Conservation (phyloP, 1,140 invertebrate genomes). For the Steinernema khuongi region DNA sequence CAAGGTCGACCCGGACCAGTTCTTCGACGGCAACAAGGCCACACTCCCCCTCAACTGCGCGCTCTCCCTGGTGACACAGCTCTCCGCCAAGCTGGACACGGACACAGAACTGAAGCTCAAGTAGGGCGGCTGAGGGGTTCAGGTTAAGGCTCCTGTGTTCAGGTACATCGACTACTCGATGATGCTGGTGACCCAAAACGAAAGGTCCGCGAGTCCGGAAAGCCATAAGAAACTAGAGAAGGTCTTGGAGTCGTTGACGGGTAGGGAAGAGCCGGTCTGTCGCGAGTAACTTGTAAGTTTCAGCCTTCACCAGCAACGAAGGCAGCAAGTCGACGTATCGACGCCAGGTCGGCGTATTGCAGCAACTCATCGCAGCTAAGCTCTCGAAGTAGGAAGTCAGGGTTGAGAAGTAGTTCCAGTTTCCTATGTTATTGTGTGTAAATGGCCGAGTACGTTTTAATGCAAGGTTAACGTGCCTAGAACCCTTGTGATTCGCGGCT, state of each 20-base stretch:
- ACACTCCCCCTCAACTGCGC: constrained; percentile 76
- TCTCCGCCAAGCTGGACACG: constrained; percentile 75
- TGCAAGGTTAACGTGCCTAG: background rate
- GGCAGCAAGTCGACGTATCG: background rate
- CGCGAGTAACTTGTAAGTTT: background rate
- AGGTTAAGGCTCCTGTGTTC: background rate
- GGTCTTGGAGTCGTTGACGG: background rate
- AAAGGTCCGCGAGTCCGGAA: background rate
- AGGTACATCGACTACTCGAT: background rate
- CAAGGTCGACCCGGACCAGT: constrained; percentile 69
- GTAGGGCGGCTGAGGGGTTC: constrained; percentile 62
- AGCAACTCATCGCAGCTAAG: background rate
- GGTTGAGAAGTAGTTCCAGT: too few relatives aligned
- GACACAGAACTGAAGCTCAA: constrained; percentile 81
- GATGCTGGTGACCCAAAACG: background rate
- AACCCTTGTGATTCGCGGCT: background rate
- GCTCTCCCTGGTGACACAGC: constrained; percentile 82
- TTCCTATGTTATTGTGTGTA: background rate
- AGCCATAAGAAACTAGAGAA: background rate
- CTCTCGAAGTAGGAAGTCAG: background rate
- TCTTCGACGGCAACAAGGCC: constrained; percentile 70
- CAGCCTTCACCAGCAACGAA: background rate
- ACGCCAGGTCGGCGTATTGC: background rate
- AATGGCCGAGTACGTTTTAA: background rate
- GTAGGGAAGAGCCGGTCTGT: background rate